Evolutionary conservation across 2,113 vertebrate species (phyloP), one percentile per base, ranked within the genome.

Genomic region (Istiophorus platypterus): DNA sequence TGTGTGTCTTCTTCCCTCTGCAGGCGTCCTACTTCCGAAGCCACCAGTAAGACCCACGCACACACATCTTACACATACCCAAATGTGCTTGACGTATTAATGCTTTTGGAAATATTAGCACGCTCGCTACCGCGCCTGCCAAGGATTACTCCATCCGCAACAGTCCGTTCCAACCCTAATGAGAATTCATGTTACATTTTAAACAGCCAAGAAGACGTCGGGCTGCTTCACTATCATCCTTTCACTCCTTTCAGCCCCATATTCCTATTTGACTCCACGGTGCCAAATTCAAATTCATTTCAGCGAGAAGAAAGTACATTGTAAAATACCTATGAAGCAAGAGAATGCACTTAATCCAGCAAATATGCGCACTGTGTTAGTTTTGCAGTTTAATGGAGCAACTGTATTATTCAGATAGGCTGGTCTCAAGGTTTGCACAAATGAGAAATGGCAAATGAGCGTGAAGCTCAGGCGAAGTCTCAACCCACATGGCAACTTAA

Each of bases 61-160:
- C 22, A 56, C 41, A 54, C 56, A 70, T 41, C 63, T 45, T 20
- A 41, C 78, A 77, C 51, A 29, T 42, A 67, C 39, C 64, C 67
- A 71, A 79, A 86, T 86, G 88, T 57, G 79, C 72, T 75, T 86
- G 87, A 88, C 20, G 49, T 89, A 85, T 90, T 88, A 91, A 88
- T 78, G 81, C 88, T 81, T 79, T 87, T 81, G 85, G 66, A 90
- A 92, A 92, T 90, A 92, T 93, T 89, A 92, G 76, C 65, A 13
- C 5, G 20, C 86, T 77, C 52, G 81, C 78, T 76, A n/a, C 82
- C 8, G 57, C 3, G 73, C 42, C 86, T 83, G 88, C 76, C 68
- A 92, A 79, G 88, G 92, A 93, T 93, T 92, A 93, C 68, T 80
- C 85, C 87, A 54, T 89, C 86, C 78, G 84, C 87, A 76, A 45